phyloP scores from a whole-genome alignment of 2,797 vertebrate species.

The Calcarius lapponicus region DNA sequence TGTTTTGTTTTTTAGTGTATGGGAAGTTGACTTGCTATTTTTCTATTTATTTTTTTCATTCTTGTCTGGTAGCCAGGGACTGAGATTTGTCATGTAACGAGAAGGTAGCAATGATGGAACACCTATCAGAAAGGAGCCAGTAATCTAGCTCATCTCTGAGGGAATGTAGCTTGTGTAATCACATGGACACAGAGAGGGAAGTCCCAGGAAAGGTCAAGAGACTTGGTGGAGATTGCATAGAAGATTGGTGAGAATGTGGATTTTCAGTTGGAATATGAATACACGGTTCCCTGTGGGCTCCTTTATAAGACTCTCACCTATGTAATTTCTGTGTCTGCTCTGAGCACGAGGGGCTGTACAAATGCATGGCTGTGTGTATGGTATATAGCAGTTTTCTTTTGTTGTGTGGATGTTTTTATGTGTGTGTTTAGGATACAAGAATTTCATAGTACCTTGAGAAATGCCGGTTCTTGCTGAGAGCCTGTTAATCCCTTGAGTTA shows the following conservation, averaged over 20 bases:
- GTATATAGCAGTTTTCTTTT: background rate
- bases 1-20: background rate
- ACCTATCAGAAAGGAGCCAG: background rate
- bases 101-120: background rate
- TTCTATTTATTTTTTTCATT: background rate
- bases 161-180: background rate
- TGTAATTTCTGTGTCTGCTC: background rate
- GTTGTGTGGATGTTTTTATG: background rate
- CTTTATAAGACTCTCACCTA: background rate
- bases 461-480: background rate
- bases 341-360: background rate
- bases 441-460: background rate
- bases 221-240: background rate
- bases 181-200: background rate
- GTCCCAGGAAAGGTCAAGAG: background rate
- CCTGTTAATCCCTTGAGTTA: slow-evolving; percentile 7
- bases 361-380: background rate
- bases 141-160: background rate
- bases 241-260: background rate
- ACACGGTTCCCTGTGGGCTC: background rate
- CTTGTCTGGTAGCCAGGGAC: background rate
- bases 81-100: background rate
- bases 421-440: background rate
- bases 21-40: background rate
- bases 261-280: background rate